Evolutionary conservation across 37 sponge, comb jelly and placozoan species (phyloP), one percentile per base, ranked within the genome.

Genomic region (Cliona cf. orientalis): DNA sequence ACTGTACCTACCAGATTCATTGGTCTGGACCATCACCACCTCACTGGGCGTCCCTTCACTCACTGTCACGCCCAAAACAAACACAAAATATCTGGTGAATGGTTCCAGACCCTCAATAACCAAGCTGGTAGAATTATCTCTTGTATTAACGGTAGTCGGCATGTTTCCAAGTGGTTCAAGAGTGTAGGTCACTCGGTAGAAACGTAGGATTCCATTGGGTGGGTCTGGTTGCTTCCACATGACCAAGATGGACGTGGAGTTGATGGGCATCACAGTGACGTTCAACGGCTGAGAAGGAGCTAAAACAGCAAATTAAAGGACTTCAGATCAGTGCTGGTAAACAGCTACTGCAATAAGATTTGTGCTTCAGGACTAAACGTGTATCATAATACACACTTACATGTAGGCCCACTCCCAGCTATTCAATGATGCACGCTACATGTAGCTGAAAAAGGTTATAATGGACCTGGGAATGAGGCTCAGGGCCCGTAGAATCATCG

Each of bases 171-270:
- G n/a, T n/a, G n/a, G n/a, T n/a, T n/a, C n/a, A n/a, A n/a, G n/a
- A n/a, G n/a, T 14, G 42, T 56, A 74, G 60, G 65, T 74, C 61
- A 87, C 71, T 57, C 34, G 34, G 57, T 87, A 87, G 78, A 58
- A 58, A 28, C 45, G 60, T 23, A 87, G 65, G 56, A 87, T 68
- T 37, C 88, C 88, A 81, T 87, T 87, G 17, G 69, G 59, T 34
- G 45, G 4, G 17, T 14, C 31, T 9, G 88, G 82, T 39, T 12
- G 36, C 2, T 55, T 39, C 88, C 88, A 87, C 19, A 57, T 36
- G 22, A 53, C 53, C 42, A 62, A 22, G 33, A 62, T 41, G n/a
- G 87, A 55, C 32, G 75, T 58, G 28, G 49, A 29, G 28, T 49
- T 61, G 49, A 61, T 28, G 29, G 46, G 26, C 1, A 12, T 26